Evolutionary conservation across 2,888 invertebrate genomes (phyloP), one percentile per base, ranked within the genome.

Genomic region (Eulithis testata): DNA sequence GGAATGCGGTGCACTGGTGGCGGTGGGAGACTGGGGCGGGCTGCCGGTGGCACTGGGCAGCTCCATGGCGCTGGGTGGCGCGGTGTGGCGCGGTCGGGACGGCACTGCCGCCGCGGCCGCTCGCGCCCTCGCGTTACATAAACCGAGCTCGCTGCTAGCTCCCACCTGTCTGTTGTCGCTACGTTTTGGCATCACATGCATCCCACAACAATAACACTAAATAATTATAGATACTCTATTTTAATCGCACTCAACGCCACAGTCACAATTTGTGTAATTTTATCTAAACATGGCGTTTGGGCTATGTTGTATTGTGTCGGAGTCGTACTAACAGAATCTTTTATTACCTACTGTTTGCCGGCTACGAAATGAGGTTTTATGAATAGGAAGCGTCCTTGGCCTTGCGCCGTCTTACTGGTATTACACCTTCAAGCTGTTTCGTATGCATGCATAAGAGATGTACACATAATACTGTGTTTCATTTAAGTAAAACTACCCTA

Each of bases 151-250:
- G 81, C 81, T 86, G 86, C 85, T 82, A 79, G 87, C 90, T 87
- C 88, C 84, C 90, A 91, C 91, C 91, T 91, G 90, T 88, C 89
- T 84, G 87, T 86, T 89, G 89, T 88, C 88, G 84, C 86, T 86
- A 77, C 85, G 85, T 86, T 84, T 90, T 91, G 90, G 91, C 91
- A 90, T 87, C 86, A 80, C 81, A 79, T 88, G 86, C 88, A 82
- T 79, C 83, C 81, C 87, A 89, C 85, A 89, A 92, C 90, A 91
- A 91, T 86, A 91, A 91, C 88, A 92, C 81, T 85, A 83, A 90
- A 90, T 88, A 89, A 90, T 91, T 89, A 90, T 91, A 92, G 91
- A 89, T 80, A 80, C 66, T 74, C 83, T 90, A 91, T 90, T 90
- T 89, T 78, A 74, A 84, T 80, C 78, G 76, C 80, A 84, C 84